Conservation (phyloP, 2,797 vertebrate genomes). For the Taeniopygia guttata region DNA sequence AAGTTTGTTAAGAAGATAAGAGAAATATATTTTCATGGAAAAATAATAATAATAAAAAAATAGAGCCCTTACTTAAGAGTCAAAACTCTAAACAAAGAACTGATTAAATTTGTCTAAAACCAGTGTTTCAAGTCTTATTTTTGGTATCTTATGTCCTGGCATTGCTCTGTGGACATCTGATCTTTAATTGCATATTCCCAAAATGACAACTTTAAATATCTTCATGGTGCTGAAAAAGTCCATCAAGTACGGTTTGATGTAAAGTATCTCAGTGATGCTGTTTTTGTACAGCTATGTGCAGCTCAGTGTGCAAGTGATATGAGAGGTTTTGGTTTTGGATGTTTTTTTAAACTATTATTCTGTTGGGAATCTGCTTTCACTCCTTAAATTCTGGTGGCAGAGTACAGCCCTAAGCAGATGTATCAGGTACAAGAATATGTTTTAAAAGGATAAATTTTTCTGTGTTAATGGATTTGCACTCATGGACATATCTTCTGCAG, state of each 20-base stretch:
- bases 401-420: background rate
- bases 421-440: background rate
- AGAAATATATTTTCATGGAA: background rate
- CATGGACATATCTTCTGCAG: background rate
- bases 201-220: background rate
- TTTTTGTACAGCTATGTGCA: background rate
- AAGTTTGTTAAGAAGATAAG: background rate
- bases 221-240: background rate
- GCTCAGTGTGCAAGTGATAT: background rate
- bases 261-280: background rate
- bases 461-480: background rate
- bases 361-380: background rate
- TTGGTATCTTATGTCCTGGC: background rate
- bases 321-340: fast-evolving
- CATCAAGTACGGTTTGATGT: background rate
- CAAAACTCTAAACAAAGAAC: background rate
- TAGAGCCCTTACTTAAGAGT: background rate
- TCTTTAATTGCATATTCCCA: background rate
- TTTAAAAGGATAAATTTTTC: background rate
- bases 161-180: background rate
- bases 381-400: background rate
- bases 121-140: background rate
- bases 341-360: background rate
- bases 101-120: background rate
- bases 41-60: background rate